Evolutionary conservation across 2,113 vertebrate genomes (phyloP), one percentile per base, ranked within the genome.

Genomic region (Passer domesticus): DNA sequence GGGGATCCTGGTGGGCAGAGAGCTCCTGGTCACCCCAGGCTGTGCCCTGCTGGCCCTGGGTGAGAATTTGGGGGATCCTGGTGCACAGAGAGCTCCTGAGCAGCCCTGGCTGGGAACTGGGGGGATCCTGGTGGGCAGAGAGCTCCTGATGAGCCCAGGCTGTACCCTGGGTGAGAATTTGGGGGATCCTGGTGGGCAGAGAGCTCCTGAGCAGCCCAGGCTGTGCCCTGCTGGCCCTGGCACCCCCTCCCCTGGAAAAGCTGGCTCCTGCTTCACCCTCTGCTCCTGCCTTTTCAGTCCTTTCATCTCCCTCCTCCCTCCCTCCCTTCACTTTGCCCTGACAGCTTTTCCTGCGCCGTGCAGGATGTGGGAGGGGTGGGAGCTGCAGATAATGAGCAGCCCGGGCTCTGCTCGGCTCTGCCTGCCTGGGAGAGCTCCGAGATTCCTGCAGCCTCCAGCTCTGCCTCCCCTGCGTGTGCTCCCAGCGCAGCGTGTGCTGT

Each of bases 301-400:
- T 92, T 83, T 78, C 91, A 92, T 84, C 89, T 72, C 90, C 64
- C 16, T 13, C 17, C 84, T 76, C 56, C 68, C 84, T 46, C 7
- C 41, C 41, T 41, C 41, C 79, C 81, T 25, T 80, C 44, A 1
- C 84, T 81, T 44, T 10, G 20, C 87, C 86, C 95, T 92, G 94
- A 91, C 92, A 87, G 55, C 50, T 83, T 69, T 66, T 68, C 9
- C 56, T 37, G 6, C 19, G 27, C 64, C 64, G 23, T 31, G 68
- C 89, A 52, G 92, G 64, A 28, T 35, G 94, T 94, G 83, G 96
- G 96, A 95, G 96, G 94, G 94, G 60, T 94, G 91, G 59, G 92
- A 78, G 91, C 92, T 60, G 95, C 86, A 81, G 94, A 95, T 78
- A 89, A 95, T 59, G 92, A 94, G 67, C 59, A 82, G 67, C 50